Evolutionary conservation across 2,888 invertebrate species (phyloP).

Genomic region (Apamea monoglypha): DNA sequence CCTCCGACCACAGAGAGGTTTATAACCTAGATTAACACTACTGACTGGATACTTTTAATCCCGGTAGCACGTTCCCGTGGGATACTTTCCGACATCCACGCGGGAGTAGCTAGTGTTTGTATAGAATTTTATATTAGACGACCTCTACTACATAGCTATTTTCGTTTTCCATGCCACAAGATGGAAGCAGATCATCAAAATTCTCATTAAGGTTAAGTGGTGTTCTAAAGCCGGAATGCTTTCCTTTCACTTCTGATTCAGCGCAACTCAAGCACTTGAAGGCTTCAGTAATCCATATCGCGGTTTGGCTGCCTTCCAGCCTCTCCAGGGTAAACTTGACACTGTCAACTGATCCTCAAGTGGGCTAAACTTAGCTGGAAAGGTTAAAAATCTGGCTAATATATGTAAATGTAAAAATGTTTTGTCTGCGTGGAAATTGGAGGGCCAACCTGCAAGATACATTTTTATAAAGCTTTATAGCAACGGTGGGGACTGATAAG

Average conservation of each 20-base stretch:
- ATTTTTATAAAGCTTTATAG: not conserved
- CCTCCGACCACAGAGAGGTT: no score
- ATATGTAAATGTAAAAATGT: not conserved
- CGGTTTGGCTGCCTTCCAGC: conserved; percentile 42
- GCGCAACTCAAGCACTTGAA: conserved; percentile 18
- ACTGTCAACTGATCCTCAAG: conserved; percentile 26
- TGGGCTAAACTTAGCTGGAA: not conserved
- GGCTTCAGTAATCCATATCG: conserved; percentile 37
- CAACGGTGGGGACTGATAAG: not conserved
- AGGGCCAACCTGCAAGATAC: no score
- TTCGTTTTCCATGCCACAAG: not conserved
- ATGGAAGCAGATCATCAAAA: conserved; percentile 24
- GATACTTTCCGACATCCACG: no score
- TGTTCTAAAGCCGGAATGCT: not conserved
- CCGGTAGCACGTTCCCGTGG: no score
- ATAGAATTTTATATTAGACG: not conserved
- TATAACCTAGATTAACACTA: no score
- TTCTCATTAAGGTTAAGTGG: conserved; percentile 32
- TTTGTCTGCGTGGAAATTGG: not conserved
- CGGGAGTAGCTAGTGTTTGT: no score
- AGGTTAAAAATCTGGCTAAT: not conserved
- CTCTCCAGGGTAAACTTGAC: conserved; percentile 17
- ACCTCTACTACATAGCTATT: not conserved
- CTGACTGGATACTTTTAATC: no score
- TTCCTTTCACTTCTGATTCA: conserved; percentile 30